A percentile compares a stretch with the other conserved stretches of the same genome.
These are phyloP conservation scores for Neomonachus schauinslandi DNA, from an alignment of 2,113 vertebrate genomes.

Conservation along the genomic window DNA sequence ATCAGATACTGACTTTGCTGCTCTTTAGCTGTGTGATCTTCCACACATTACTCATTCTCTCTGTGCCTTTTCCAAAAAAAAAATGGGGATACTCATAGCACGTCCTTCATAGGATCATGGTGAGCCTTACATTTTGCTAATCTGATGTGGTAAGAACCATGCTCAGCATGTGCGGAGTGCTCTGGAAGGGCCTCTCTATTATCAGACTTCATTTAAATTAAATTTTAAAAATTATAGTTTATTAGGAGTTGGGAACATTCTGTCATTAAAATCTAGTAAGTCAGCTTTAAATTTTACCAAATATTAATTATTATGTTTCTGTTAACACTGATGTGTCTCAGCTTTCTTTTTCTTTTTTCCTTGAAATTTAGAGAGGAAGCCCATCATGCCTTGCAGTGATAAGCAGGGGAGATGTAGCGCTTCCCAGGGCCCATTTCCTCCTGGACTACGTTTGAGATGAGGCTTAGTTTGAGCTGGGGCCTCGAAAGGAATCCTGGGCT, in stretches of 20 bases:
- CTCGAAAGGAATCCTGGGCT: neutral
- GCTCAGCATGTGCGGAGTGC: fast-evolving
- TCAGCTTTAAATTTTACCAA: neutral
- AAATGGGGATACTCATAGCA: neutral
- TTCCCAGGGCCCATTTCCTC: neutral
- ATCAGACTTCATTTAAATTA: neutral
- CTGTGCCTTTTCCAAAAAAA: neutral
- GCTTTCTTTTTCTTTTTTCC: neutral
- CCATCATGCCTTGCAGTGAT: neutral
- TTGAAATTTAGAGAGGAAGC: neutral
- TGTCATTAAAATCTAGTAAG: neutral
- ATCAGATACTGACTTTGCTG: neutral
- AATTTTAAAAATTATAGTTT: neutral
- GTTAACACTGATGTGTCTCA: neutral
- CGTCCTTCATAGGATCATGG: neutral
- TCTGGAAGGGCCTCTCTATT: neutral
- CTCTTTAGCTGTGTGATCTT: neutral
- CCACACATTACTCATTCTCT: neutral
- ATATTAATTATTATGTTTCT: neutral
- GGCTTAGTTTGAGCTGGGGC: neutral
- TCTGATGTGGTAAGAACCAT: neutral
- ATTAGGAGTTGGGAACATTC: neutral
- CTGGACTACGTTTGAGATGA: neutral
- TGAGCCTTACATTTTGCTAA: neutral
- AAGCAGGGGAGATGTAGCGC: neutral